phyloP scores from a whole-genome alignment of 2,888 invertebrate genomes.

The Phasia obesa region DNA sequence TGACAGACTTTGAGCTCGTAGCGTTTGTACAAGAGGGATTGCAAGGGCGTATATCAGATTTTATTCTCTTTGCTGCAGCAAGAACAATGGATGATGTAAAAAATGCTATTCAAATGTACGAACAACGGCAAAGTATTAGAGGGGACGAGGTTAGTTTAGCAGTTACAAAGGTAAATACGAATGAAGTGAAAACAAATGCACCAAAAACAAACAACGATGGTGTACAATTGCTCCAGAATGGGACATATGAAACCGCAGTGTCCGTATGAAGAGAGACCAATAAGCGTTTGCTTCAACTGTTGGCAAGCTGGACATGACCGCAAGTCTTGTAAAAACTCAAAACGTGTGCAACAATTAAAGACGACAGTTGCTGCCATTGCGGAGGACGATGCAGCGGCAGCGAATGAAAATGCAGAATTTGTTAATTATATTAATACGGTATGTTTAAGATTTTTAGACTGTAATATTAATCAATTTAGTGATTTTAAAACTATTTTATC shows the following conservation, averaged over 20 bases:
- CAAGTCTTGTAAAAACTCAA: constrained; percentile 12
- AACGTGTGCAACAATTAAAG: constrained; percentile 23
- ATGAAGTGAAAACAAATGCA: constrained; percentile 1
- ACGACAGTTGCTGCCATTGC: constrained; percentile 9
- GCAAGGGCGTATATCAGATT: constrained; percentile 55
- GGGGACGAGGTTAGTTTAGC: no score
- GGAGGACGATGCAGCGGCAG: background rate
- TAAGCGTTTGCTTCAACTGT: constrained; percentile 25
- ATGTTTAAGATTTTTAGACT: constrained; percentile 36
- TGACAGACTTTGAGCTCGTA: constrained; percentile 61
- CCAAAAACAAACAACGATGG: constrained; percentile 6
- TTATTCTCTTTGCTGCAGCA: constrained; percentile 33
- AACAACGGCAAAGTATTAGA: constrained; percentile 30
- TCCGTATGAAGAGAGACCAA: constrained; percentile 31
- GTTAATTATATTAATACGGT: constrained; percentile 35
- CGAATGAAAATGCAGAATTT: constrained; percentile 9
- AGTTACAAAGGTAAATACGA: no score
- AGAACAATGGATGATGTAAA: constrained; percentile 40
- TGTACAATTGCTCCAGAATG: constrained; percentile 22
- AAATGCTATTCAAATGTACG: constrained; percentile 29
- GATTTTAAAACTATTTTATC: constrained; percentile 9
- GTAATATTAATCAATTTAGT: constrained; percentile 8
- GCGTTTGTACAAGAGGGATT: constrained; percentile 63
- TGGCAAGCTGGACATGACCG: constrained; percentile 61
- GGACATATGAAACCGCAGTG: constrained; percentile 19